Evolutionary conservation across 2,797 vertebrate species (phyloP).

Genomic region (Hydrocynus forskahlii): DNA sequence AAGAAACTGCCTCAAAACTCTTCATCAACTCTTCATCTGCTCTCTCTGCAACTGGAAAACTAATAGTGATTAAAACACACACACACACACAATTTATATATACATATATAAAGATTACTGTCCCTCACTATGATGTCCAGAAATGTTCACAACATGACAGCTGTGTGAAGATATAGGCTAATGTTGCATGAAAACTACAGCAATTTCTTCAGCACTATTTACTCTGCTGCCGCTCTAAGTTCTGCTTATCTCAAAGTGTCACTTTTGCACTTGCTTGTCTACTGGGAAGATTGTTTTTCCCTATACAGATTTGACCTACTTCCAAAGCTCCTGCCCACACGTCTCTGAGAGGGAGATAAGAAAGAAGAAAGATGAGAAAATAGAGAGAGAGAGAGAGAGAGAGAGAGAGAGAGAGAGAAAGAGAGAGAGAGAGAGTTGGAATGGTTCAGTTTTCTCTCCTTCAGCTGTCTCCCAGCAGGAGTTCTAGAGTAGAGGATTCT

Average conservation of each 20-base stretch:
- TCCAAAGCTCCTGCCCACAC: constrained; percentile 57
- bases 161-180: not conserved
- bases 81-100: too few relatives aligned
- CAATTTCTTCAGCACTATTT: constrained; percentile 10
- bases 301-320: constrained; percentile 61
- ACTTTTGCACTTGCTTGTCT: constrained; percentile 40
- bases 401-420: constrained; percentile 18
- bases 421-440: constrained; percentile 20
- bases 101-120: not conserved
- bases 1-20: constrained; percentile 18
- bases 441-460: constrained; percentile 28
- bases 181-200: not conserved
- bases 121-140: not conserved
- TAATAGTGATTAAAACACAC: not conserved
- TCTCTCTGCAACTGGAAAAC: constrained; percentile 1
- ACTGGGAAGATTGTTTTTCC: constrained; percentile 49
- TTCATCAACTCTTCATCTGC: constrained; percentile 18
- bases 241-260: constrained; percentile 10
- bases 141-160: not conserved
- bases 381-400: constrained; percentile 15
- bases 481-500: constrained; percentile 38
- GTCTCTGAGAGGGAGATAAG: constrained; percentile 46
- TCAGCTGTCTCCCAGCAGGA: constrained; percentile 39
- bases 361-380: constrained; percentile 21
- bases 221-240: not conserved